A percentile compares a stretch with the other conserved stretches of the same genome.
These are phyloP conservation scores for Prenolepis imparis DNA, from an alignment of 2,888 invertebrate species.

Conservation along the genomic window DNA sequence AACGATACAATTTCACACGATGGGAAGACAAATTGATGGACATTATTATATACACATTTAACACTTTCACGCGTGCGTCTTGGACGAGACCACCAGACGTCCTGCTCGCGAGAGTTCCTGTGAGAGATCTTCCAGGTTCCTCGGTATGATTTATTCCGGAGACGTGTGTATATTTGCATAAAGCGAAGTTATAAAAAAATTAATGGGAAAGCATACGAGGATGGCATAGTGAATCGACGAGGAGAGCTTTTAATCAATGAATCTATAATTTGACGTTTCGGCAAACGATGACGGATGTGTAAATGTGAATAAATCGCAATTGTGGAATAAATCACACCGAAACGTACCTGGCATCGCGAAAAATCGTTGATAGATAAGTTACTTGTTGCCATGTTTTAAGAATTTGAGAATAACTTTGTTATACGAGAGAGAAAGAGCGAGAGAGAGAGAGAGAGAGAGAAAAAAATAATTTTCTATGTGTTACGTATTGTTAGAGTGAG, in stretches of 20 bases:
- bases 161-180: constrained; percentile 8
- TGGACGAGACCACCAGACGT: constrained; percentile 33
- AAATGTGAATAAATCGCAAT: neutral
- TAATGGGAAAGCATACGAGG: neutral
- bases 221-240: no score
- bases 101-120: constrained; percentile 37
- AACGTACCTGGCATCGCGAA: constrained; percentile 42
- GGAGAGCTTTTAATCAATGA: no score
- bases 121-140: constrained; percentile 48
- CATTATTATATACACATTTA: constrained; percentile 26
- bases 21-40: constrained; percentile 34
- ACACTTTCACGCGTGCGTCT: constrained; percentile 39
- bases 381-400: constrained; percentile 78
- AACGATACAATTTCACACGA: constrained; percentile 29
- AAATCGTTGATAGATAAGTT: constrained; percentile 65
- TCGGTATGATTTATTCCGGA: constrained; percentile 75
- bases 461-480: constrained; percentile 74
- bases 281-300: neutral
- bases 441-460: constrained; percentile 56
- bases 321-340: constrained; percentile 75
- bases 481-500: constrained; percentile 74
- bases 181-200: constrained; percentile 9
- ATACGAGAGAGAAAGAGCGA: constrained; percentile 66
- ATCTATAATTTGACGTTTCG: neutral
- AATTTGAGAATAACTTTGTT: constrained; percentile 74